A percentile compares a stretch with the other conserved stretches of the same genome.
These are phyloP conservation scores for Catharus bicknelli DNA, from an alignment of 2,113 vertebrate species.

Conservation along the genomic window DNA sequence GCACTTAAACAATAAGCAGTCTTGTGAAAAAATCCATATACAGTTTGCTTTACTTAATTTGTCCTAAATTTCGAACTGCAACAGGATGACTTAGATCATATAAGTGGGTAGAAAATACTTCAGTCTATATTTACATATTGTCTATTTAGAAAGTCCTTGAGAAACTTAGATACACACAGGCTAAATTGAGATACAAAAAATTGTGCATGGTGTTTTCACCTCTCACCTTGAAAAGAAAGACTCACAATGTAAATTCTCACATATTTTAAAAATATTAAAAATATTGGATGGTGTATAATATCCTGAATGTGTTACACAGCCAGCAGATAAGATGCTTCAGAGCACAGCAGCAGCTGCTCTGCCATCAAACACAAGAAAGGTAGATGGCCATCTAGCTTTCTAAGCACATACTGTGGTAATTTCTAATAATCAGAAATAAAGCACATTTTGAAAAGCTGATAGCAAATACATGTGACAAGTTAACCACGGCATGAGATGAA, in stretches of 20 bases:
- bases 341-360: background rate
- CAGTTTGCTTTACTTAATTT: constrained; percentile 48
- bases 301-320: background rate
- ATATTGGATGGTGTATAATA: background rate
- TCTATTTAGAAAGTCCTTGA: constrained; percentile 52
- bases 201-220: background rate
- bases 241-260: constrained; percentile 1
- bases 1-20: constrained; percentile 56
- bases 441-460: background rate
- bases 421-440: background rate
- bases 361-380: background rate
- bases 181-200: background rate
- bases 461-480: background rate
- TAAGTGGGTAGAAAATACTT: constrained; percentile 40
- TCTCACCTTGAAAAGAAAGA: background rate
- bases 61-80: constrained; percentile 50
- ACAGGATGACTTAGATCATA: constrained; percentile 20
- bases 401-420: background rate
- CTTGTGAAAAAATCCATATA: constrained; percentile 43
- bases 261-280: background rate
- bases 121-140: background rate
- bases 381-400: background rate
- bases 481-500: background rate
- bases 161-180: constrained; percentile 10
- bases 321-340: background rate